Conservation (phyloP, 2,888 invertebrate species). For the Hemicrepidius hirtus region DNA sequence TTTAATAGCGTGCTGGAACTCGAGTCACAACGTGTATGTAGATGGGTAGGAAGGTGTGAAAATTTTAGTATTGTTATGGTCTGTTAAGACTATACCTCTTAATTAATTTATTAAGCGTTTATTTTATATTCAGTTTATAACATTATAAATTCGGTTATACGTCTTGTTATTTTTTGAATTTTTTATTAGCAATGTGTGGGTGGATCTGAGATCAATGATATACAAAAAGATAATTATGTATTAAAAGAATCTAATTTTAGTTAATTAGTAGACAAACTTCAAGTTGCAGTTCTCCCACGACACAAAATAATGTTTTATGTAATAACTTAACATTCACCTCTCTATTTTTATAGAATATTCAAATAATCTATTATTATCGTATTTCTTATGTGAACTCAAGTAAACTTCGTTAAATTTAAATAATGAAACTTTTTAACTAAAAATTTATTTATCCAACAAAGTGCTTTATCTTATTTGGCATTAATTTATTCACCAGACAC, state of each 20-base stretch:
- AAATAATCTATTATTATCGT: too few relatives aligned
- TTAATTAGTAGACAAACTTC: neutral
- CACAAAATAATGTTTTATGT: too few relatives aligned
- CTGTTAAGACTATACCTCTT: constrained; percentile 17
- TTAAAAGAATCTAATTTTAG: constrained; percentile 1
- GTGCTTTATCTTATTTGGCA: too few relatives aligned
- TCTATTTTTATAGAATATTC: too few relatives aligned
- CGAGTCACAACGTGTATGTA: constrained; percentile 9
- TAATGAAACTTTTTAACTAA: too few relatives aligned
- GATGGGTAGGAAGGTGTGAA: constrained; percentile 35
- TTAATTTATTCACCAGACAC: too few relatives aligned
- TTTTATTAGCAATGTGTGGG: neutral
- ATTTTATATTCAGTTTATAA: constrained; percentile 6
- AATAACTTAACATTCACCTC: too few relatives aligned
- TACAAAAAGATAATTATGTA: neutral
- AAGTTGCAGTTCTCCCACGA: neutral
- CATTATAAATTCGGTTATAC: neutral
- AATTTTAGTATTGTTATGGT: constrained; percentile 30
- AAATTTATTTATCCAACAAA: too few relatives aligned
- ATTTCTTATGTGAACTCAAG: too few relatives aligned
- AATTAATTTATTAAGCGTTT: constrained; percentile 21
- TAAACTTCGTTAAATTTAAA: too few relatives aligned
- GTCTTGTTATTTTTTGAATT: neutral
- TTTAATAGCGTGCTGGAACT: constrained; percentile 28
- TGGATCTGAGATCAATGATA: neutral